Conservation (phyloP, 2,113 vertebrate genomes). For the Pogonocichla stellata region DNA sequence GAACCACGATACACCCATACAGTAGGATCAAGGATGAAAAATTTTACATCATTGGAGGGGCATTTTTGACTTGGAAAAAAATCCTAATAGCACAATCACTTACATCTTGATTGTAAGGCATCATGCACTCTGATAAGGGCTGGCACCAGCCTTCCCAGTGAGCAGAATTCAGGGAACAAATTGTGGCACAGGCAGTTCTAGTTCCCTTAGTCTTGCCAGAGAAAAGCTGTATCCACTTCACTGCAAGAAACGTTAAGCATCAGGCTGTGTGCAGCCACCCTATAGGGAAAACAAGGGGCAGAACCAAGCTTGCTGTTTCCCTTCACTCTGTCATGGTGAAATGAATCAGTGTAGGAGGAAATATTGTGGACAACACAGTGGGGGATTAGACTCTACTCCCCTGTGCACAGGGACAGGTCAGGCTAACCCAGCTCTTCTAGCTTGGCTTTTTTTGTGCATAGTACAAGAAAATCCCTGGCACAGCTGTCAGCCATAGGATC, state of each 20-base stretch:
- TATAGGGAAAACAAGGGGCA: neutral
- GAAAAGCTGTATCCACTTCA: neutral
- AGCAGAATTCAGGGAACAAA: neutral
- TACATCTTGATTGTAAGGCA: neutral
- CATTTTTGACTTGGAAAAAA: neutral
- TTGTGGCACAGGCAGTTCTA: neutral
- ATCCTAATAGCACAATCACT: neutral
- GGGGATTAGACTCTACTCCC: neutral
- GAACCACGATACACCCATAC: neutral
- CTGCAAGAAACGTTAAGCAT: neutral
- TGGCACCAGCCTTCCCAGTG: neutral
- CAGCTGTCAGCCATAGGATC: neutral
- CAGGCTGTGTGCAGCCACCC: neutral
- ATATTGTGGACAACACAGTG: fast-evolving
- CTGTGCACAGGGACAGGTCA: neutral
- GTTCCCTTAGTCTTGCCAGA: neutral
- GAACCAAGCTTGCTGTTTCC: neutral
- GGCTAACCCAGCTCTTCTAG: neutral
- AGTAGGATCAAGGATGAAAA: neutral
- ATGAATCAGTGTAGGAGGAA: neutral
- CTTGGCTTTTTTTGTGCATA: neutral
- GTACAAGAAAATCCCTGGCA: neutral
- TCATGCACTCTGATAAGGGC: neutral
- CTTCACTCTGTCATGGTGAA: neutral
- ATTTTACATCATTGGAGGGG: neutral